Evolutionary conservation across 1,140 invertebrate species (phyloP).

Genomic region (Hirudo medicinalis): DNA sequence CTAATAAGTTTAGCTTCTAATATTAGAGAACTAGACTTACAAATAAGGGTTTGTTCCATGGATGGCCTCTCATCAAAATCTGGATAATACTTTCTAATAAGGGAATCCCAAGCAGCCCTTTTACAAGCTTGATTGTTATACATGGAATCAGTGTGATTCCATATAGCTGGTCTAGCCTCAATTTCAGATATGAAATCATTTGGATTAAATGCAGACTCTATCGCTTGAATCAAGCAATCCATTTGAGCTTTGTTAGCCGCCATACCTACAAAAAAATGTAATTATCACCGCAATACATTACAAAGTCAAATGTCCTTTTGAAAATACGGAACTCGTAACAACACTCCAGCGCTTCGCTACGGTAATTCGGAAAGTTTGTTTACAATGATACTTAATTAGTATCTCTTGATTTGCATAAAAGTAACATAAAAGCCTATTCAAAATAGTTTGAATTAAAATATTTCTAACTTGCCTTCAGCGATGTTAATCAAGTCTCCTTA

Average conservation of each 20-base stretch:
- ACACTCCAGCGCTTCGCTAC: too few species aligned
- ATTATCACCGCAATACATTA: too few species aligned
- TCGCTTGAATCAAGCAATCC: slow-evolving; percentile 1
- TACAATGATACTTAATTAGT: too few species aligned
- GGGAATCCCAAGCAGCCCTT: not conserved
- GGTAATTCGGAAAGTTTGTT: too few species aligned
- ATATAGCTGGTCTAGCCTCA: not conserved
- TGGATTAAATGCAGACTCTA: slow-evolving; percentile 6
- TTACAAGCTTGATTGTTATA: slow-evolving; percentile 10
- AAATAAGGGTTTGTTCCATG: slow-evolving; percentile 2
- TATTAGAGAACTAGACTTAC: slow-evolving; percentile 1
- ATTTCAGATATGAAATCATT: slow-evolving; percentile 7
- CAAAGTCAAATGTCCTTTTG: too few species aligned
- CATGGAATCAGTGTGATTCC: slow-evolving; percentile 3
- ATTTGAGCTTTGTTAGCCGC: slow-evolving; percentile 2
- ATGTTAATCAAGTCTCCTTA: too few species aligned
- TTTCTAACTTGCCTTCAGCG: too few species aligned
- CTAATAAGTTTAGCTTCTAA: not conserved
- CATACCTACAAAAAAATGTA: not conserved
- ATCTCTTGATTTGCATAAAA: too few species aligned
- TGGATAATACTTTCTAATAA: slow-evolving; percentile 4
- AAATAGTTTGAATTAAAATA: too few species aligned
- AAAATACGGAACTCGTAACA: too few species aligned
- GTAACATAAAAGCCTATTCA: too few species aligned
- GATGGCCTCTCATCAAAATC: slow-evolving; percentile 9